A percentile compares a stretch with the other conserved stretches of the same genome.
These are phyloP conservation scores for Xestia c-nigrum DNA, from an alignment of 2,888 invertebrate genomes.

Conservation along the genomic window DNA sequence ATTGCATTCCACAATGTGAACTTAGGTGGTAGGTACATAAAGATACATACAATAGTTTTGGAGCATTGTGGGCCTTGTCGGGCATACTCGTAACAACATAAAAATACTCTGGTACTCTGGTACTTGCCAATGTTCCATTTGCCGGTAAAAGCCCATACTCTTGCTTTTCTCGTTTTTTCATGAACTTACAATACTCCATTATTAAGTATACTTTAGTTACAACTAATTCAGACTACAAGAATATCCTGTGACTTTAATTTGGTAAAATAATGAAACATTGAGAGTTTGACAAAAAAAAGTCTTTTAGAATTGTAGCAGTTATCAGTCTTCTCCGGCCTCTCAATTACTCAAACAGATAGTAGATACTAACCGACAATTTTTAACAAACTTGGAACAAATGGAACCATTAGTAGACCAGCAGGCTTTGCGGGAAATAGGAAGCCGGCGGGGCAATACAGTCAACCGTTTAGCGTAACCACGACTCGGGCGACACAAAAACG, in stretches of 20 bases:
- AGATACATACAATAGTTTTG: too few species aligned
- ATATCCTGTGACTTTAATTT: background rate
- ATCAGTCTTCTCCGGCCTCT: background rate
- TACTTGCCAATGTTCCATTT: background rate
- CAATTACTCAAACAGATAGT: constrained; percentile 27
- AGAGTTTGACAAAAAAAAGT: background rate
- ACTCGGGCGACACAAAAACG: constrained; percentile 79
- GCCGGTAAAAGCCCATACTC: background rate
- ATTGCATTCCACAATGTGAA: too few species aligned
- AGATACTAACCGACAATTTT: constrained; percentile 11
- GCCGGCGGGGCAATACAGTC: constrained; percentile 75
- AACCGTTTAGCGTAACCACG: constrained; percentile 82
- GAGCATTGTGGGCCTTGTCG: too few species aligned
- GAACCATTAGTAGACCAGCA: constrained; percentile 68
- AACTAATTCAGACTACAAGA: background rate
- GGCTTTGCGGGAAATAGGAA: constrained; percentile 55
- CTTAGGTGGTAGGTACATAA: too few species aligned
- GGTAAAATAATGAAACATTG: background rate
- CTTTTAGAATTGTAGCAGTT: background rate
- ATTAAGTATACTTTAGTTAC: background rate
- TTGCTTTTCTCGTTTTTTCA: background rate
- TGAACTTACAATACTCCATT: background rate
- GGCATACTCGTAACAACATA: too few species aligned
- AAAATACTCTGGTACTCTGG: too few species aligned
- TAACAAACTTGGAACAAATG: constrained; percentile 51